phyloP scores from a whole-genome alignment of 2,797 vertebrate genomes.

The Acanthis flammea region DNA sequence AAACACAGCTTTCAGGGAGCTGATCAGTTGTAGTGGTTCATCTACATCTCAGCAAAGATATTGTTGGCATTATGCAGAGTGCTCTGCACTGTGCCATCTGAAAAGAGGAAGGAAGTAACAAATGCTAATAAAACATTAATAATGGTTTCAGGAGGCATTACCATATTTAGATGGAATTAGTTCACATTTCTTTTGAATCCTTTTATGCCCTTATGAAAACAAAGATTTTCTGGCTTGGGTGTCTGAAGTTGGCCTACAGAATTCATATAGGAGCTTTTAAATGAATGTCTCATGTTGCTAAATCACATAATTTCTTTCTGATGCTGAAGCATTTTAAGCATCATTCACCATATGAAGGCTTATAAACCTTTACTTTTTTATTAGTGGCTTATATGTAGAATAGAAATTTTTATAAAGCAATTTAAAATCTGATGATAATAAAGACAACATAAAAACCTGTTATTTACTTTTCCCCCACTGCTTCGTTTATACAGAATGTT shows the following conservation, averaged over 20 bases:
- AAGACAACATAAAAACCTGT: neutral
- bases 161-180: neutral
- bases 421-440: neutral
- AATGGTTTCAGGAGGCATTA: neutral
- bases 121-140: slow-evolving; percentile 1
- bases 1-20: neutral
- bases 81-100: neutral
- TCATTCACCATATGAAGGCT: neutral
- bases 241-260: neutral
- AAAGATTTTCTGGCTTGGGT: neutral
- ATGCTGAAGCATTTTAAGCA: neutral
- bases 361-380: neutral
- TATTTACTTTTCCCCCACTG: neutral
- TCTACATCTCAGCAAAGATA: neutral
- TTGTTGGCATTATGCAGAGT: neutral
- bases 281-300: neutral
- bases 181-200: neutral
- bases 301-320: neutral
- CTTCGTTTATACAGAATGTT: neutral
- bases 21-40: neutral
- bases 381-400: neutral
- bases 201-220: neutral
- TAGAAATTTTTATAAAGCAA: neutral
- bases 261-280: neutral
- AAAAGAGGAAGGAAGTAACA: neutral